Evolutionary conservation across 2,888 invertebrate genomes (phyloP), one percentile per base, ranked within the genome.

Genomic region (Trichacis sp.): DNA sequence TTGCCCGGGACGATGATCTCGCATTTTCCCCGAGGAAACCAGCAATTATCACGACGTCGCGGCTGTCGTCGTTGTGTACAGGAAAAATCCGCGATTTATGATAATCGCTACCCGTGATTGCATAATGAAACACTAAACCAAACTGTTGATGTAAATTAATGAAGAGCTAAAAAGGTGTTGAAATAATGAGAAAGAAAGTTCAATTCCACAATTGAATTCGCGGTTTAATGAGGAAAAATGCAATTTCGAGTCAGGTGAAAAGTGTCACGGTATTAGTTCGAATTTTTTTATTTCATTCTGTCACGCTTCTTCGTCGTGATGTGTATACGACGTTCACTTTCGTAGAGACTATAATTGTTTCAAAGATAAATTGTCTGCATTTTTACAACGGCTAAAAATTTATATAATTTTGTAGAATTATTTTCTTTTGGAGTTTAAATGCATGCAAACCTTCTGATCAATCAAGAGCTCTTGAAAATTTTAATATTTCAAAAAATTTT

Each of bases 31-130:
- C 40, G 43, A 59, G 60, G 56, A 65, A 65, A 57, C 56, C 52
- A 11, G 53, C 60, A 59, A 64, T 64, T 60, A 64, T 60, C 60
- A 51, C 36, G 52, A 52, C 52, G 49, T 55, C 58, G 54, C 49
- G 47, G 52, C 20, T 52, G 47, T 40, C 38, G 50, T 58, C 45
- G 30, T 36, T 52, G 36, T 45, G 14, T 12, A 33, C 45, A 40
- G 17, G 20, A 33, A 48, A 59, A 58, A 50, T 60, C 52, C 43
- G 57, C 48, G 53, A 60, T 57, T 53, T 55, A 24, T 30, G 53
- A 60, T 57, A 65, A 60, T 65, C 46, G 40, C 33, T 48, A 33
- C 24, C 17, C 19, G 40, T 29, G 33, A 20, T 57, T 57, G 50
- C 45, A 52, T 49, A 60, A 57, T 55, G 53, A 65, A 56, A 52